Evolutionary conservation across 2,888 invertebrate genomes (phyloP).

Genomic region (Dryocosmus kuriphilus): DNA sequence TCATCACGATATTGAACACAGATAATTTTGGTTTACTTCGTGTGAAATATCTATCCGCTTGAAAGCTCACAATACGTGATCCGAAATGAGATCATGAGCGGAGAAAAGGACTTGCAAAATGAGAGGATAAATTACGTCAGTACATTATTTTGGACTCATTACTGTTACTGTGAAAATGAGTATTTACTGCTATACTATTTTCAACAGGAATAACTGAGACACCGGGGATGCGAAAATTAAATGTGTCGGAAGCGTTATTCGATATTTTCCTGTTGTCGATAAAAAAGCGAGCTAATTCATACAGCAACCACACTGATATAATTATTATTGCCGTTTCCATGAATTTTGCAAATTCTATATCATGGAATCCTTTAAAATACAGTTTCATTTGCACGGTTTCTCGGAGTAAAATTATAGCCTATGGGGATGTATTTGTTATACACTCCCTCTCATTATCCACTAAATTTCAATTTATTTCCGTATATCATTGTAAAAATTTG

Average conservation of each 20-base stretch:
- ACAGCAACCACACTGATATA: not conserved
- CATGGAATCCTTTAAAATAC: not conserved
- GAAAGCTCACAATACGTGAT: slow-evolving; percentile 8
- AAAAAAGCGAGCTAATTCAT: not conserved
- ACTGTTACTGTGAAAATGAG: not conserved
- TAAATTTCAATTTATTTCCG: not conserved
- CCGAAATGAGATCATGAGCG: not conserved
- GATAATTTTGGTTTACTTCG: not conserved
- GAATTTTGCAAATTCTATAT: not conserved
- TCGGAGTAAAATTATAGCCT: too few relatives aligned
- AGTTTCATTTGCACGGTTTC: not conserved
- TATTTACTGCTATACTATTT: not conserved
- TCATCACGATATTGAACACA: not conserved
- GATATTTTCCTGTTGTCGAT: slow-evolving; percentile 4
- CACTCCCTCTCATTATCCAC: not conserved
- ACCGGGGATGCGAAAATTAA: slow-evolving; percentile 10
- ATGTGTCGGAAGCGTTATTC: slow-evolving; percentile 20
- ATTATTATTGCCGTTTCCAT: not conserved
- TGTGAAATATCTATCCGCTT: not conserved
- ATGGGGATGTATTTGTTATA: not conserved
- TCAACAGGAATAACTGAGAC: not conserved
- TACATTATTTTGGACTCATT: slow-evolving; percentile 15
- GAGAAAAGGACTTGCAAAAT: not conserved
- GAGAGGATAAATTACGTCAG: not conserved
- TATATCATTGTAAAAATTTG: not conserved